Evolutionary conservation across 2,888 invertebrate species (phyloP).

Genomic region (Mellilla xanthometata): DNA sequence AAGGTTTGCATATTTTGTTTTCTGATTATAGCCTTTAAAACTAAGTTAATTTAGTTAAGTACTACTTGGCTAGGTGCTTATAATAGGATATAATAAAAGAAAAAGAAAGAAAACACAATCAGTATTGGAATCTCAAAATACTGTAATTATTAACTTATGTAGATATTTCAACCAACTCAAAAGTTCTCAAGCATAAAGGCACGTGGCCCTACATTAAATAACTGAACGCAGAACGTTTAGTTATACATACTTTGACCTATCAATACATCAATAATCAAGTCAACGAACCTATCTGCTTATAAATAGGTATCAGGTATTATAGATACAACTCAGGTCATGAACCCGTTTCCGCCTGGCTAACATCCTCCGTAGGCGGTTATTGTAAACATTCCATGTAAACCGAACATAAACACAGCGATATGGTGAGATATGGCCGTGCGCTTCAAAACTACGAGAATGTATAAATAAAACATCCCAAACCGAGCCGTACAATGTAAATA

Average conservation of each 20-base stretch:
- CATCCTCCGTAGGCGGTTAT: constrained; percentile 21
- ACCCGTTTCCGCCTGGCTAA: constrained; percentile 32
- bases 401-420: constrained; percentile 1
- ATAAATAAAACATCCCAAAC: neutral
- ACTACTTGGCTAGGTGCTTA: too few species aligned
- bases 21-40: too few species aligned
- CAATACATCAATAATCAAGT: constrained; percentile 1
- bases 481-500: neutral
- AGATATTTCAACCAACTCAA: too few species aligned
- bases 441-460: neutral
- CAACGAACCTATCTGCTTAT: constrained; percentile 20
- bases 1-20: too few species aligned
- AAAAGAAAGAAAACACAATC: too few species aligned
- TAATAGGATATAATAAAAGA: too few species aligned
- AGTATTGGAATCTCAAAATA: too few species aligned
- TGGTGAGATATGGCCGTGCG: neutral
- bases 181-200: too few species aligned
- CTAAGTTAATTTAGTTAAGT: too few species aligned
- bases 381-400: constrained; percentile 24
- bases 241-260: neutral
- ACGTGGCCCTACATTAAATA: too few species aligned
- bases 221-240: too few species aligned
- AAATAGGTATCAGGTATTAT: constrained; percentile 28
- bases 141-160: too few species aligned
- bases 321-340: constrained; percentile 26